phyloP scores from a whole-genome alignment of 2,888 invertebrate species.

The Drosophila tanythrix region DNA sequence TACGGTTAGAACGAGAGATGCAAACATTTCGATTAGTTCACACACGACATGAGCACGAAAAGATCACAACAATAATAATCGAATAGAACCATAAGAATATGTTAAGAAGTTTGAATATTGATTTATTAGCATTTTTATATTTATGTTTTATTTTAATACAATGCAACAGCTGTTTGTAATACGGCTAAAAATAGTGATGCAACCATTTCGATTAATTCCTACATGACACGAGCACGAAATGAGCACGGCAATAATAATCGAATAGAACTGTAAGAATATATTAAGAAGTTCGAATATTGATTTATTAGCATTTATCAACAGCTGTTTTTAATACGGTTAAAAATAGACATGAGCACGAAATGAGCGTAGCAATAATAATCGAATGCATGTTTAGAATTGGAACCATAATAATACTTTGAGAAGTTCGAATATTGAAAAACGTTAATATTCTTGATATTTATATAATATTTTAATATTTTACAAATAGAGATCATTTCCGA shows the following conservation, averaged over 20 bases:
- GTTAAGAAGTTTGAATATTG: neutral
- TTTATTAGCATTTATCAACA: constrained; percentile 3
- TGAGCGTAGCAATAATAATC: neutral
- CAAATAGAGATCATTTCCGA: no score
- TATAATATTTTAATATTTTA: no score
- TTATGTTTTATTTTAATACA: constrained; percentile 31
- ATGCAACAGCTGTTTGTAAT: constrained; percentile 28
- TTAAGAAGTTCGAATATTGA: neutral
- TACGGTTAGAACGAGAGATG: neutral
- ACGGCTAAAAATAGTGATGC: neutral
- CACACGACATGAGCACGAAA: neutral
- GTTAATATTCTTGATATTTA: no score
- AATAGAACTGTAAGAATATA: no score
- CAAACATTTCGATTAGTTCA: neutral
- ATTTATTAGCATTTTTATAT: neutral
- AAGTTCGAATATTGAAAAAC: no score
- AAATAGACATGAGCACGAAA: neutral
- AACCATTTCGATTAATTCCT: neutral
- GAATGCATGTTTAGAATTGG: neutral
- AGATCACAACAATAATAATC: neutral
- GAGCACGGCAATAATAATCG: neutral
- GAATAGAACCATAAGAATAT: no score
- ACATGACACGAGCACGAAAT: neutral
- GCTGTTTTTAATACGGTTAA: constrained; percentile 7
- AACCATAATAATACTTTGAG: neutral